Evolutionary conservation across 2,888 invertebrate species (phyloP).

Genomic region (Saturnia japonica): DNA sequence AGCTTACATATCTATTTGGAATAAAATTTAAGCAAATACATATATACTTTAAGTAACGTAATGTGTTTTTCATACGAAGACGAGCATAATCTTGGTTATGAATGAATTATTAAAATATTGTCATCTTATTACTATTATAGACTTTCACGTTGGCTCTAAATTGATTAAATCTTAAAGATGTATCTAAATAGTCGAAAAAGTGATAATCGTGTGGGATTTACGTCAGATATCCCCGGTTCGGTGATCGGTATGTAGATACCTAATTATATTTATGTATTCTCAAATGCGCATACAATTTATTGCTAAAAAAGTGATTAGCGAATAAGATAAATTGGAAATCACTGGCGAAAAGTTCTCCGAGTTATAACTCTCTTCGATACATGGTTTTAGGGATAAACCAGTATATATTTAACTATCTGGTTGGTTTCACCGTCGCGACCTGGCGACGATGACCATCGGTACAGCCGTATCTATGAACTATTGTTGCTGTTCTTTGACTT

Average conservation of each 20-base stretch:
- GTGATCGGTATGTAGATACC: too few relatives aligned
- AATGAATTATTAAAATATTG: slow-evolving; percentile 2
- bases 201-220: too few relatives aligned
- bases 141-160: background rate
- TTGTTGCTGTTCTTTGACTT: background rate
- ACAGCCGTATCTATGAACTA: background rate
- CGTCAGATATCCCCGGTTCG: too few relatives aligned
- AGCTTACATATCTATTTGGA: background rate
- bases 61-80: background rate
- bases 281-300: too few relatives aligned
- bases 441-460: background rate
- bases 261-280: too few relatives aligned
- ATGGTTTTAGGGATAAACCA: background rate
- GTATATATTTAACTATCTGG: background rate
- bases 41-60: too few relatives aligned
- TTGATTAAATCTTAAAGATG: background rate
- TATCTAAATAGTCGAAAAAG: too few relatives aligned
- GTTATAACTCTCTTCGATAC: too few relatives aligned
- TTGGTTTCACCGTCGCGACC: background rate
- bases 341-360: too few relatives aligned
- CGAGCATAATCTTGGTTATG: background rate
- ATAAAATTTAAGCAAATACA: too few relatives aligned
- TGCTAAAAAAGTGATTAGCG: too few relatives aligned
- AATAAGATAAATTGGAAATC: too few relatives aligned
- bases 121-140: background rate